A percentile compares a stretch with the other conserved stretches of the same genome.
Conservation (phyloP, 35 echinoderm and acorn worm genomes). For the Diadema setosum region DNA sequence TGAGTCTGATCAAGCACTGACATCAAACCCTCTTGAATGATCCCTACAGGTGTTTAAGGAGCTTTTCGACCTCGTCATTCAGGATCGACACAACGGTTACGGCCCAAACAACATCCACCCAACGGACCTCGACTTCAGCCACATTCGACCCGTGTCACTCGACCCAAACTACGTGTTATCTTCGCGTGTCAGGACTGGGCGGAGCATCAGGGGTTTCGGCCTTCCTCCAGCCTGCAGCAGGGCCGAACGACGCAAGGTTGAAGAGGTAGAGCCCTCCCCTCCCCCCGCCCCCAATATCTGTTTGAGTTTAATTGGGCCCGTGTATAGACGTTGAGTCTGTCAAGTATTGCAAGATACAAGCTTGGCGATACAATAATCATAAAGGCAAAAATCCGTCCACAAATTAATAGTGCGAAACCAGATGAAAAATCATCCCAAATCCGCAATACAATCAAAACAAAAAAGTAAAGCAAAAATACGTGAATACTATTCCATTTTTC, state of each 20-base stretch:
- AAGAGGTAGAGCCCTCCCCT: conserved; percentile 38
- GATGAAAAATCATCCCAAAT: too few relatives aligned
- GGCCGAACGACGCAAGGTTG: conserved; percentile 78
- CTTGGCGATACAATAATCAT: too few relatives aligned
- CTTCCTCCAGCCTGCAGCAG: conserved; percentile 76
- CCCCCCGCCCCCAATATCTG: neutral
- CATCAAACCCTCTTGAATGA: too few relatives aligned
- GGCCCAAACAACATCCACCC: conserved; percentile 50
- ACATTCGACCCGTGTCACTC: conserved; percentile 57
- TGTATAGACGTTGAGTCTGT: too few relatives aligned
- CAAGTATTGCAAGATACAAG: too few relatives aligned
- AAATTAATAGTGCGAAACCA: too few relatives aligned
- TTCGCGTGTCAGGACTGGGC: conserved; percentile 78
- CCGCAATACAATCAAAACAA: too few relatives aligned
- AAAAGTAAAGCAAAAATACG: too few relatives aligned
- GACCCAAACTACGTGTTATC: conserved; percentile 87
- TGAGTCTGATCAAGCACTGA: too few relatives aligned
- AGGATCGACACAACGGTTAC: conserved; percentile 77
- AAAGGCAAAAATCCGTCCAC: too few relatives aligned
- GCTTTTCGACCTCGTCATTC: conserved; percentile 81
- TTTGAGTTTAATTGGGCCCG: too few relatives aligned
- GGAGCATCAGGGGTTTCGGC: conserved; percentile 63
- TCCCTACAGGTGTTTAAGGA: conserved; percentile 46
- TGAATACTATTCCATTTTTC: too few relatives aligned
- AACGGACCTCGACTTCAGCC: conserved; percentile 73